Evolutionary conservation across 2,113 vertebrate species (phyloP), one percentile per base, ranked within the genome.

Genomic region (Panthera leo): DNA sequence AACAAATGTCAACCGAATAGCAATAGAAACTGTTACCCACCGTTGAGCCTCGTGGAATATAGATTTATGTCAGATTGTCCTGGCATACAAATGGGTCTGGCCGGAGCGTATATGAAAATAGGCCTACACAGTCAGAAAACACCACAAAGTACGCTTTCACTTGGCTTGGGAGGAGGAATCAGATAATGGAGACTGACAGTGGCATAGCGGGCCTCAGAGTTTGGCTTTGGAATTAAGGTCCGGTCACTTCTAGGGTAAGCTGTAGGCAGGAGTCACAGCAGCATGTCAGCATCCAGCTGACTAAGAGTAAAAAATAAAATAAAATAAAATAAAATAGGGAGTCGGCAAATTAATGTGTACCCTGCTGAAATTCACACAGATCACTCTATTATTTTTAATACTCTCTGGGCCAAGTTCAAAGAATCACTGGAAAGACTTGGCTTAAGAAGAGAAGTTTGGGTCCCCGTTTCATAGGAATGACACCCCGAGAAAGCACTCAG

Each of bases 261-360:
- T 5, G 48, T 36, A n/a, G 82, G 42, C 19, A 7, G n/a, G 42
- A 31, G 14, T 63, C 8, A 2, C 3, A 12, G 76, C 9, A 2
- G 29, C 27, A 6, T 0, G 21, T 42, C 53, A 3, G 10, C 19
- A 39, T 45, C 10, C 23, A 42, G 34, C 68, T 31, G 25, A 36
- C 19, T 3, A 8, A 34, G 45, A 45, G 45, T 45, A 45, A 45
- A 45, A 45, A 45, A 45, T 45, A 42, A 42, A 42, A 45, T 45
- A 36, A 5, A 48, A 45, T 45, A 45, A 45, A 45, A 45, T 45
- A 36, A 5, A 48, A 36, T 0, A 48, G 73, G 11, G 5, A 29
- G 15, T 0, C 5, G 58, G 13, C 39, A 42, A 18, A 34, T 0
- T 6, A 5, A 9, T 8, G 5, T 25, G 0, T 0, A 6, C 6